These are phyloP conservation scores for Edolisoma coerulescens DNA, from an alignment of 2,113 vertebrate species.

Conservation along the genomic window DNA sequence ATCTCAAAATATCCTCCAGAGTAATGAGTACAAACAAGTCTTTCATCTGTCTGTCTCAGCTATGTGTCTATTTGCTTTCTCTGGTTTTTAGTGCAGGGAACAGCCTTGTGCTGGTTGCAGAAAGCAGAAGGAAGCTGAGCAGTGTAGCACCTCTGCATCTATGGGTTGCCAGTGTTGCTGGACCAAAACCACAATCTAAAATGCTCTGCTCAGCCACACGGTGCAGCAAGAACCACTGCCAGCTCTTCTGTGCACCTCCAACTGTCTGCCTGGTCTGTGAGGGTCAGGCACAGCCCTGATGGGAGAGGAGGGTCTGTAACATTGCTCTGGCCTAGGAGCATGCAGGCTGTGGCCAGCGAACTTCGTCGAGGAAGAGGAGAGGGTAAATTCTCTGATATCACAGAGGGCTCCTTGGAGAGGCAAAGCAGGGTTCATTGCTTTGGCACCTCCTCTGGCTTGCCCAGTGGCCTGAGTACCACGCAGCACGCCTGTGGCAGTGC, in stretches of 20 bases:
- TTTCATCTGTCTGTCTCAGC: not conserved
- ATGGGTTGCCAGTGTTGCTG: not conserved
- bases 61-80: not conserved
- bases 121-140: not conserved
- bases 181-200: not conserved
- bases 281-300: not conserved
- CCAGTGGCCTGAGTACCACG: not conserved
- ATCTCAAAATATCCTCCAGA: conserved; percentile 22
- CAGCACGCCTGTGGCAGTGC: fast-evolving
- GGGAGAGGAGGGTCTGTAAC: not conserved
- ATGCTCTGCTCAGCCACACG: not conserved
- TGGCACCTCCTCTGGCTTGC: not conserved
- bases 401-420: not conserved
- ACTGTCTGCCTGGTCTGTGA: not conserved
- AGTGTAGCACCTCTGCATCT: not conserved
- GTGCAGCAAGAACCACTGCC: not conserved
- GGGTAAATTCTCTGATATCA: not conserved
- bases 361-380: not conserved
- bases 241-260: not conserved
- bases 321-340: fast-evolving
- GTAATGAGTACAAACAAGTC: conserved; percentile 1
- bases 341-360: fast-evolving
- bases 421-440: not conserved
- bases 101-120: not conserved
- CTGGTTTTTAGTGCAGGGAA: not conserved